phyloP scores from a whole-genome alignment of 2,113 vertebrate species.

The Macquaria australasica region DNA sequence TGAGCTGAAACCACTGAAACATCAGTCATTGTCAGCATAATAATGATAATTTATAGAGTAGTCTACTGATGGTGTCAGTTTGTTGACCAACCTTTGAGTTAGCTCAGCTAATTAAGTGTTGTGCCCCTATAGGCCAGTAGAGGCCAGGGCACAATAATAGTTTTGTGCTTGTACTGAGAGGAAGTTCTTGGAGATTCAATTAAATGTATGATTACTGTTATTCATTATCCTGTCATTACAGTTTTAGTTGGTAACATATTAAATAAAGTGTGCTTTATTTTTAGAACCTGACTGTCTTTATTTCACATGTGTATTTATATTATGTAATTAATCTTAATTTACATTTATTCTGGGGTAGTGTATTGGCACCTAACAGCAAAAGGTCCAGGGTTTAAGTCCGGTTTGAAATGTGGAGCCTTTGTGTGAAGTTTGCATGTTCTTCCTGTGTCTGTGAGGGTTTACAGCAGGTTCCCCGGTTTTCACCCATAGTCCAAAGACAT shows the following conservation, averaged over 20 bases:
- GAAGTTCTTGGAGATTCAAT: background rate
- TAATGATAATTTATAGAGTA: background rate
- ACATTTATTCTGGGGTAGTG: background rate
- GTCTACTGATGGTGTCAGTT: background rate
- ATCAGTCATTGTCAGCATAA: background rate
- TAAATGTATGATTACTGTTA: slow-evolving; percentile 11
- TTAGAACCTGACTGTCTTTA: too few species aligned
- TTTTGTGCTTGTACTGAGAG: slow-evolving; percentile 3
- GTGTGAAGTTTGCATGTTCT: slow-evolving; percentile 9
- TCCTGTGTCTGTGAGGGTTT: background rate
- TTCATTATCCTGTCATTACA: slow-evolving; percentile 32
- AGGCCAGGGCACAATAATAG: slow-evolving; percentile 48
- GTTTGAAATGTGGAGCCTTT: background rate
- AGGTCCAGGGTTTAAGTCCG: background rate
- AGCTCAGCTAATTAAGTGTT: slow-evolving; percentile 35
- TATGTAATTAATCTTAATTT: background rate
- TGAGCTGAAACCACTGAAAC: slow-evolving; percentile 6
- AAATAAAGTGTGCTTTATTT: background rate
- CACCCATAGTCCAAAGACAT: background rate
- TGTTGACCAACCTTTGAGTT: slow-evolving; percentile 12
- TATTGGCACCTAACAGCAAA: background rate
- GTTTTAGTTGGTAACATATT: background rate
- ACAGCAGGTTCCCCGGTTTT: background rate
- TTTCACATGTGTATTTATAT: background rate
- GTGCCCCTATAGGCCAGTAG: slow-evolving; percentile 47